Evolutionary conservation across 2,797 vertebrate species (phyloP).

Genomic region (Melanogrammus aeglefinus): DNA sequence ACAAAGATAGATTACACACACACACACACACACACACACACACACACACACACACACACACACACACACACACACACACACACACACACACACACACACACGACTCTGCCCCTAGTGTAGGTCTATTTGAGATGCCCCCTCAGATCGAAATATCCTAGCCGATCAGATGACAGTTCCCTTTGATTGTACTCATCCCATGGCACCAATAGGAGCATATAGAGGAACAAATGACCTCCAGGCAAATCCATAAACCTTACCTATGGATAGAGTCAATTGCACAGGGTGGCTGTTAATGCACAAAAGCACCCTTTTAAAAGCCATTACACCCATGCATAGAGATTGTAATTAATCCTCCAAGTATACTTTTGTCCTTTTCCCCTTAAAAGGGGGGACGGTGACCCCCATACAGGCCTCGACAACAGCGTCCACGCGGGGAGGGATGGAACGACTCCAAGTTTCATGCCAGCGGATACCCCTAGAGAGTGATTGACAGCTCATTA

Average conservation of each 20-base stretch:
- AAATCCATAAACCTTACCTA: conserved; percentile 29
- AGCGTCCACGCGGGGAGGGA: conserved; percentile 54
- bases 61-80: conserved; percentile 10
- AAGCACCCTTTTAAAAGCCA: conserved; percentile 29
- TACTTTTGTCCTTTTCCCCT: conserved; percentile 9
- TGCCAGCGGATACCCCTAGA: conserved; percentile 50
- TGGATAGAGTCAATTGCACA: conserved; percentile 20
- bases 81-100: conserved; percentile 9
- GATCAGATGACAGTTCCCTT: conserved; percentile 17
- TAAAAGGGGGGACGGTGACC: conserved; percentile 20
- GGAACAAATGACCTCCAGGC: conserved; percentile 19
- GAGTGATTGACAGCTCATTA: conserved; percentile 73
- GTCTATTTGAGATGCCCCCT: conserved; percentile 20
- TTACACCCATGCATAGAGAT: conserved; percentile 13
- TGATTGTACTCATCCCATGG: conserved; percentile 17
- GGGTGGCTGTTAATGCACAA: conserved; percentile 24
- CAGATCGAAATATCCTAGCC: conserved; percentile 19
- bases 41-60: conserved; percentile 10
- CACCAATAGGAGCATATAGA: conserved; percentile 25
- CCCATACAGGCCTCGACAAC: conserved; percentile 47
- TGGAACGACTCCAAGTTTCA: conserved; percentile 60
- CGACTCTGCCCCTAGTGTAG: background rate
- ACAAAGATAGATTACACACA: conserved; percentile 1
- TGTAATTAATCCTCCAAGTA: conserved; percentile 8
- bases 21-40: conserved; percentile 10